phyloP scores from a whole-genome alignment of 2,113 vertebrate species.

The Steatornis caripensis region DNA sequence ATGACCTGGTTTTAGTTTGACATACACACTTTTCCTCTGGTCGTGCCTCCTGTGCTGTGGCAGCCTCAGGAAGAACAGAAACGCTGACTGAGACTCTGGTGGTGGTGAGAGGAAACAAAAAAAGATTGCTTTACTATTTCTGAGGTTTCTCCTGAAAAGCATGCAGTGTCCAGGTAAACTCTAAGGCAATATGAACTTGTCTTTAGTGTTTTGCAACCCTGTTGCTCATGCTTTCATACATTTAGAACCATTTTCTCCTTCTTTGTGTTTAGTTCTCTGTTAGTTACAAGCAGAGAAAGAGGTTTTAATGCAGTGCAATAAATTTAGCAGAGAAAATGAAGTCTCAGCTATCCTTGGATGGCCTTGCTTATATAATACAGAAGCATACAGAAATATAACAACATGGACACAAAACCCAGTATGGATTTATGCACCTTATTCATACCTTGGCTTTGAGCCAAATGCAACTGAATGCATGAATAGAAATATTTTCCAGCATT shows the following conservation, averaged over 20 bases:
- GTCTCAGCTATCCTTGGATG: neutral
- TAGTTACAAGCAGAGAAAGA: constrained; percentile 25
- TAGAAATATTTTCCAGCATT: neutral
- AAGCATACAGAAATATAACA: neutral
- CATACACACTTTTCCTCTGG: neutral
- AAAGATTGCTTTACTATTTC: neutral
- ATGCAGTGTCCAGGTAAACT: neutral
- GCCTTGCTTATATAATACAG: constrained; percentile 6
- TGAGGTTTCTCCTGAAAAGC: neutral
- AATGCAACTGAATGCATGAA: neutral
- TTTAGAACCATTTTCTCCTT: neutral
- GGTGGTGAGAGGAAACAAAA: neutral
- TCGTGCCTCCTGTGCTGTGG: neutral
- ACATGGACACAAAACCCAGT: neutral
- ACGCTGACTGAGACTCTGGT: neutral
- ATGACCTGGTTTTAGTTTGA: neutral
- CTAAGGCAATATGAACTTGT: neutral
- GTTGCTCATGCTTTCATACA: neutral
- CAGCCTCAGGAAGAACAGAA: neutral
- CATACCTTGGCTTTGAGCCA: constrained; percentile 1
- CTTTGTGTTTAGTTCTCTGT: neutral
- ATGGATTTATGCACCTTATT: constrained; percentile 12
- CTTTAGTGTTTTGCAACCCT: neutral
- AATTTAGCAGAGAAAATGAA: neutral
- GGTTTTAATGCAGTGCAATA: constrained; percentile 7